Conservation (phyloP, 2,797 vertebrate genomes). For the Eurystomus glaucurus region DNA sequence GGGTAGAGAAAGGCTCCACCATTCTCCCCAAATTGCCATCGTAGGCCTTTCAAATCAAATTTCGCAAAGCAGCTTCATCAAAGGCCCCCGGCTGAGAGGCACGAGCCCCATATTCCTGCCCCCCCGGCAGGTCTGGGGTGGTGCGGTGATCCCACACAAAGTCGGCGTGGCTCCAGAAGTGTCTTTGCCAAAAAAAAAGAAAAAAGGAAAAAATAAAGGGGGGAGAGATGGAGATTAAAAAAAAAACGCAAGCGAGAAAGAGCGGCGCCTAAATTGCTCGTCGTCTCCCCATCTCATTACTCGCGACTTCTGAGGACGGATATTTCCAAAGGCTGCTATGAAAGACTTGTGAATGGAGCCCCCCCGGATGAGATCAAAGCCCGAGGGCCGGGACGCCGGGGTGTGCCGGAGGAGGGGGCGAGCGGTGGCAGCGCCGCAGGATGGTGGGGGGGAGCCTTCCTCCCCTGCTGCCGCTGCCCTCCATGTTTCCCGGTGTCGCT, state of each 20-base stretch:
- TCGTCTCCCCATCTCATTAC: conserved; percentile 89
- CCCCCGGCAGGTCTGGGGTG: conserved; percentile 60
- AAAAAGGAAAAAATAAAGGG: neutral
- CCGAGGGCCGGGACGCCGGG: conserved; percentile 8
- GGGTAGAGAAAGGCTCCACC: conserved; percentile 48
- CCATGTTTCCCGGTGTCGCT: conserved; percentile 65
- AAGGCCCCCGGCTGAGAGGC: conserved; percentile 84
- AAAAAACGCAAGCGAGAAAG: conserved; percentile 34
- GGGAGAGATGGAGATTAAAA: conserved; percentile 3
- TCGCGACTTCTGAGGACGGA: conserved; percentile 87
- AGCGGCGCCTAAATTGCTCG: conserved; percentile 83
- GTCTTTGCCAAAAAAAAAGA: conserved; percentile 30
- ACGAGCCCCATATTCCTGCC: conserved; percentile 64
- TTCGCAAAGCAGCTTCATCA: conserved; percentile 84
- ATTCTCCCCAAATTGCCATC: conserved; percentile 66
- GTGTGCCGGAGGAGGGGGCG: conserved; percentile 78
- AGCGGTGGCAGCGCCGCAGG: conserved; percentile 80
- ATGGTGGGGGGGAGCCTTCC: conserved; percentile 82
- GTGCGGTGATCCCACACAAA: conserved; percentile 73
- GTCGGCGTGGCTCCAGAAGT: conserved; percentile 71
- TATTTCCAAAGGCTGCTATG: conserved; percentile 85
- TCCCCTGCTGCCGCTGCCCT: conserved; percentile 64
- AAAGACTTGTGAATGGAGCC: conserved; percentile 87
- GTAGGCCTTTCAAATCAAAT: conserved; percentile 85
- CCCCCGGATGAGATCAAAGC: conserved; percentile 88